Evolutionary conservation across 1,140 invertebrate species (phyloP).

Genomic region (Glossosoma conforme): DNA sequence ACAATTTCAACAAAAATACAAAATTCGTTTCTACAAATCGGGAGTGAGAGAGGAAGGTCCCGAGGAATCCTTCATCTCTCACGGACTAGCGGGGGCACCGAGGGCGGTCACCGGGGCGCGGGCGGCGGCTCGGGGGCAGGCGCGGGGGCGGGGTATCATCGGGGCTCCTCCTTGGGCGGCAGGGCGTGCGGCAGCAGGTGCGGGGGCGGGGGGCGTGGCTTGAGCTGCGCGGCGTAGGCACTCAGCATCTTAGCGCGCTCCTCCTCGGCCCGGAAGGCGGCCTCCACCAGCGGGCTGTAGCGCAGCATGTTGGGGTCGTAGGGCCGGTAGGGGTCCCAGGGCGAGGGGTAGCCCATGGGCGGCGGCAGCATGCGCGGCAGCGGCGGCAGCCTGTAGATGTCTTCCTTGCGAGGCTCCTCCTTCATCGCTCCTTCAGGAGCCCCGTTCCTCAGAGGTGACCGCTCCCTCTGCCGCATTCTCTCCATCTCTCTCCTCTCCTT

Average conservation of each 20-base stretch:
- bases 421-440: slow-evolving; percentile 40
- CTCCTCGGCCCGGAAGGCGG: slow-evolving; percentile 65
- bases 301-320: slow-evolving; percentile 63
- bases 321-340: slow-evolving; percentile 60
- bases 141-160: slow-evolving; percentile 45
- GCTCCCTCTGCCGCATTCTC: slow-evolving; percentile 51
- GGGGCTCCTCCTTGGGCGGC: slow-evolving; percentile 48
- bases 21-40: no score
- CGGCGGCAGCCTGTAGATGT: slow-evolving; percentile 51
- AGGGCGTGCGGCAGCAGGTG: slow-evolving; percentile 41
- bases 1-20: no score
- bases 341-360: slow-evolving; percentile 51
- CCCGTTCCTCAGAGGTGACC: slow-evolving; percentile 68
- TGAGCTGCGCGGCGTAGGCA: slow-evolving; percentile 57
- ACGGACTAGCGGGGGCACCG: slow-evolving; percentile 2
- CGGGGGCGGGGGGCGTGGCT: slow-evolving; percentile 39
- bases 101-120: neutral
- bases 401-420: slow-evolving; percentile 49
- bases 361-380: slow-evolving; percentile 56
- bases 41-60: no score
- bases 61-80: no score
- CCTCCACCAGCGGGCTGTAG: slow-evolving; percentile 69
- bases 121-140: slow-evolving; percentile 22
- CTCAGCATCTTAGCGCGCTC: slow-evolving; percentile 69
- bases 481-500: slow-evolving; percentile 45